A percentile compares a stretch with the other conserved stretches of the same genome.
Conservation (phyloP, 2,797 vertebrate species). For the Dendrocincla tyrannina region DNA sequence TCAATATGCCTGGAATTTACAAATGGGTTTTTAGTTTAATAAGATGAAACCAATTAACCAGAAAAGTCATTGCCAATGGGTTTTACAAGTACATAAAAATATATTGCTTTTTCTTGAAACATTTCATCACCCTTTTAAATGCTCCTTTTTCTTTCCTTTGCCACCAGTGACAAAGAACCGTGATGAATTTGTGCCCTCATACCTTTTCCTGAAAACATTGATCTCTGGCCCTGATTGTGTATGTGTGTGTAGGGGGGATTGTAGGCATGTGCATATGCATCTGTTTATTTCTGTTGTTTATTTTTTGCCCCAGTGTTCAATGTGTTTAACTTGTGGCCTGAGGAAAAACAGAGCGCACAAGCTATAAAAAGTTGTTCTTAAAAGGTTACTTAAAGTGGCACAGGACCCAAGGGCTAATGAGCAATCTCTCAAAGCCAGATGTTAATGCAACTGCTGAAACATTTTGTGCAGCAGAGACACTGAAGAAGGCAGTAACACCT, state of each 20-base stretch:
- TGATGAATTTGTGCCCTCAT: conserved; percentile 9
- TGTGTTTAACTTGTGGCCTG: not conserved
- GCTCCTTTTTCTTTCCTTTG: conserved; percentile 23
- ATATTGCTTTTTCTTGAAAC: conserved; percentile 54
- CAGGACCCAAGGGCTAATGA: conserved; percentile 22
- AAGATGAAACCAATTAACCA: conserved; percentile 64
- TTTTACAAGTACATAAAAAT: conserved; percentile 65
- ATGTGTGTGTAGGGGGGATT: not conserved
- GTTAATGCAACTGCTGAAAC: not conserved
- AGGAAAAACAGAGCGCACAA: conserved; percentile 16
- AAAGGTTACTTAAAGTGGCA: conserved; percentile 18
- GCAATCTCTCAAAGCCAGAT: conserved; percentile 7
- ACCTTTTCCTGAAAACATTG: not conserved
- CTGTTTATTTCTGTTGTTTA: not conserved
- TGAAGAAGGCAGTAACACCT: not conserved
- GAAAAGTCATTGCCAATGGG: conserved; percentile 38
- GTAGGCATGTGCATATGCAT: not conserved
- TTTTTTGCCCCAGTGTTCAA: not conserved
- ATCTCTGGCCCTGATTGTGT: not conserved
- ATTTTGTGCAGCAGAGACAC: not conserved
- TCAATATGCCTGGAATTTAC: conserved; percentile 31
- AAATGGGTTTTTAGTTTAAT: conserved; percentile 58
- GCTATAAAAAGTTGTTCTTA: conserved; percentile 9
- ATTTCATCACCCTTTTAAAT: conserved; percentile 38
- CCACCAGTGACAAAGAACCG: not conserved